Evolutionary conservation across 2,113 vertebrate species (phyloP).

Genomic region (Oncorhynchus masou): DNA sequence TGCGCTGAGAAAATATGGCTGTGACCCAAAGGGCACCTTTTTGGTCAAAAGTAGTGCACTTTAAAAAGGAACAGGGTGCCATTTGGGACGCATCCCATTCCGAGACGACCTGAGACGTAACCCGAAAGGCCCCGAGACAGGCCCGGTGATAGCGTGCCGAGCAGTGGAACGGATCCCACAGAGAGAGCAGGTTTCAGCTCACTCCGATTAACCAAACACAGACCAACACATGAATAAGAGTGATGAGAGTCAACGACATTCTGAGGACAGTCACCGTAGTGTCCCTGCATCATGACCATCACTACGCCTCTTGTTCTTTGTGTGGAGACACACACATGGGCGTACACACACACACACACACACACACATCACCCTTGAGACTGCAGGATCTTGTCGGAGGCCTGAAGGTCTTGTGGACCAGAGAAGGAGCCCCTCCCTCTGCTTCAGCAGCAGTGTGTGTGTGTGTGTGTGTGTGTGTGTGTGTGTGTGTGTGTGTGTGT

Average conservation of each 20-base stretch:
- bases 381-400: background rate
- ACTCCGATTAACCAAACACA: no score
- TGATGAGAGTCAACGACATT: background rate
- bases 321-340: background rate
- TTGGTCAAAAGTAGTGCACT: no score
- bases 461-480: background rate
- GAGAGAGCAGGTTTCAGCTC: no score
- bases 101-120: no score
- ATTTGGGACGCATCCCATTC: no score
- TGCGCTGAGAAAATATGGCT: no score
- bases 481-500: background rate
- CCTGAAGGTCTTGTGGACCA: background rate
- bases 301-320: background rate
- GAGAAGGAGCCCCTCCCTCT: background rate
- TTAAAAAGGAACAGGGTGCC: no score
- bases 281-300: background rate
- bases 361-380: background rate
- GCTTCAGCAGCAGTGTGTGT: background rate
- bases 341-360: background rate
- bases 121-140: no score
- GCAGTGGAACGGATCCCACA: no score
- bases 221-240: no score
- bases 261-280: background rate
- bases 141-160: no score
- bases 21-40: no score